Conservation (phyloP, 2,888 invertebrate species). For the Uloborus plumipes region DNA sequence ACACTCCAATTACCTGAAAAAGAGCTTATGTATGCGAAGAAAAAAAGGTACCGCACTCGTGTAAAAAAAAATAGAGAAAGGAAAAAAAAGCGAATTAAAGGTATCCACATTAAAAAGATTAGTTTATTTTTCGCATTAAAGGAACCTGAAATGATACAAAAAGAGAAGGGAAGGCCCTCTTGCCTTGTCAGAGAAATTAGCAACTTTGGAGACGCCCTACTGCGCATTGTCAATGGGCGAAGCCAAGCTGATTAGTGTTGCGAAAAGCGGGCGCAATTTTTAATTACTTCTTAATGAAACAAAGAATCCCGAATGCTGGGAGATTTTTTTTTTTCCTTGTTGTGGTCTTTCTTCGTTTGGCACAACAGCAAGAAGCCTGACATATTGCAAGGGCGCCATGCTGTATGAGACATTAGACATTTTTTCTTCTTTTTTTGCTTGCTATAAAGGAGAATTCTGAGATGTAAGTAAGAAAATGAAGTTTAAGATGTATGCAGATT, state of each 20-base stretch:
- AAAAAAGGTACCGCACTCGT: slow-evolving; percentile 16
- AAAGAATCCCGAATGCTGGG: slow-evolving; percentile 48
- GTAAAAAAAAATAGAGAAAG: slow-evolving; percentile 15
- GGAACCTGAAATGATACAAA: slow-evolving; percentile 50
- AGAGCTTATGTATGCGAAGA: slow-evolving; percentile 22
- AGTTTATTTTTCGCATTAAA: slow-evolving; percentile 64
- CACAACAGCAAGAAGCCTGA: slow-evolving; percentile 41
- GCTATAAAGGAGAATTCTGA: slow-evolving; percentile 55
- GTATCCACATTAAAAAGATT: slow-evolving; percentile 64
- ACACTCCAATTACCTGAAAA: slow-evolving; percentile 55
- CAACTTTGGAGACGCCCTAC: slow-evolving; percentile 30
- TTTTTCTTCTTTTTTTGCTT: background rate
- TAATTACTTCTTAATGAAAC: slow-evolving; percentile 65
- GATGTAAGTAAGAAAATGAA: slow-evolving; percentile 59
- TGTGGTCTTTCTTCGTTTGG: background rate
- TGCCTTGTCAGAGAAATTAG: slow-evolving; percentile 59
- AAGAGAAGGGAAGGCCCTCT: slow-evolving; percentile 27
- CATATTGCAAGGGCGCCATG: slow-evolving; percentile 20
- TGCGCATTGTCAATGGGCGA: slow-evolving; percentile 58
- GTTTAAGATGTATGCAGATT: slow-evolving; percentile 59
- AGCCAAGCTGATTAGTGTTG: slow-evolving; percentile 48
- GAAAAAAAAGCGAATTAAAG: slow-evolving; percentile 55
- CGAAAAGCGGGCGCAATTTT: slow-evolving; percentile 51
- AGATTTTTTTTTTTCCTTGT: slow-evolving; percentile 19
- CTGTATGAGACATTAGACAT: background rate